Conservation (phyloP, 2,888 invertebrate genomes). For the Adela reaumurella region DNA sequence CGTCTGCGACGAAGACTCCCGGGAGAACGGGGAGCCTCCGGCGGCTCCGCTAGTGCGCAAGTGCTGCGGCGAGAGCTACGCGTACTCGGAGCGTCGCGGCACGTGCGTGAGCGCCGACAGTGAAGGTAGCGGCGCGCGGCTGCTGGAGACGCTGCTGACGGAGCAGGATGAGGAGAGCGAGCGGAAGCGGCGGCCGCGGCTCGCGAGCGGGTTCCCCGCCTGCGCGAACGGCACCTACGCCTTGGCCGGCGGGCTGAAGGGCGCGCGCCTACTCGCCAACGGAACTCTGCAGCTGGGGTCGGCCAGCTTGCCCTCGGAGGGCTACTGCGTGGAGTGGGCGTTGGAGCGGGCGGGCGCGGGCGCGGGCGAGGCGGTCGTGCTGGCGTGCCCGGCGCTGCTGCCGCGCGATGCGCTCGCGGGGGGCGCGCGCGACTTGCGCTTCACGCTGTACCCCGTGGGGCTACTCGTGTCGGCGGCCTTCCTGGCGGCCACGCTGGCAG, state of each 20-base stretch:
- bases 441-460: constrained; percentile 72
- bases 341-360: constrained; percentile 33
- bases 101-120: constrained; percentile 31
- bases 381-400: constrained; percentile 30
- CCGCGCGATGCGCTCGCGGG: constrained; percentile 12
- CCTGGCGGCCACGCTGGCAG: constrained; percentile 74
- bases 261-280: constrained; percentile 45
- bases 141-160: constrained; percentile 24
- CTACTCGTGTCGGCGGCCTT: constrained; percentile 78
- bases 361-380: constrained; percentile 59
- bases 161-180: constrained; percentile 16
- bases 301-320: constrained; percentile 30
- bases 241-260: constrained; percentile 54
- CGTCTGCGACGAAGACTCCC: constrained; percentile 50
- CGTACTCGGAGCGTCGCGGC: constrained; percentile 54
- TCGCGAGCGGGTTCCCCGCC: constrained; percentile 51
- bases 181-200: constrained; percentile 24
- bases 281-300: constrained; percentile 52
- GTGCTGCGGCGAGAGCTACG: constrained; percentile 67
- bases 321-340: constrained; percentile 45
- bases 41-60: constrained; percentile 47
- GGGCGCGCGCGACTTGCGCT: constrained; percentile 49
- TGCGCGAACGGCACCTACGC: constrained; percentile 50
- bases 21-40: constrained; percentile 23
- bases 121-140: constrained; percentile 24